Evolutionary conservation across 2,888 invertebrate genomes (phyloP).

Genomic region (Notocelia uddmanniana): DNA sequence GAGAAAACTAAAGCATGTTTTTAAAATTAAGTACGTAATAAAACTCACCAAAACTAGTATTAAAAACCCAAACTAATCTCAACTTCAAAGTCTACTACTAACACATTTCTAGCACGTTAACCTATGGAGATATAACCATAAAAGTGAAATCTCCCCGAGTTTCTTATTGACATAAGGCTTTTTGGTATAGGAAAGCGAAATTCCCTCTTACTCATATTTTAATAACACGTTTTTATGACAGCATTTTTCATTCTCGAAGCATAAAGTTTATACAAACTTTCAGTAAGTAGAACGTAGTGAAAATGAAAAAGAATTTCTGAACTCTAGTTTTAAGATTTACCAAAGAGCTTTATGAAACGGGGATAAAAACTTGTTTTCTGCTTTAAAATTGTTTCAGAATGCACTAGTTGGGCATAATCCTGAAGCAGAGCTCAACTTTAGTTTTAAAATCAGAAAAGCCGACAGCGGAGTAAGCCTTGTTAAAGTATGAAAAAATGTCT

Average conservation of each 20-base stretch:
- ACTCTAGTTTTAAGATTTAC: conserved; percentile 38
- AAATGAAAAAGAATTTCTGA: conserved; percentile 39
- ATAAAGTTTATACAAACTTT: conserved; percentile 41
- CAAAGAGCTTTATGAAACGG: conserved; percentile 28
- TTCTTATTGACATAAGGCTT: too few relatives aligned
- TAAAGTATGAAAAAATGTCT: background rate
- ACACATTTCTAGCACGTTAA: background rate
- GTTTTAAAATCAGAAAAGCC: conserved; percentile 66
- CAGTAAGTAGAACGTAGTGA: conserved; percentile 35
- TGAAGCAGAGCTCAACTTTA: conserved; percentile 53
- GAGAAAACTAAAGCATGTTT: too few relatives aligned
- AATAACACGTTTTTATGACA: conserved; percentile 36
- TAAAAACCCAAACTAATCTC: background rate
- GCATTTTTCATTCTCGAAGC: conserved; percentile 30
- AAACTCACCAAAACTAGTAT: background rate
- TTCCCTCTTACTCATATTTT: conserved; percentile 21
- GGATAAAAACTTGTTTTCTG: conserved; percentile 34
- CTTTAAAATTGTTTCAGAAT: conserved; percentile 70
- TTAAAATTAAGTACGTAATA: too few relatives aligned
- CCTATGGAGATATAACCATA: too few relatives aligned
- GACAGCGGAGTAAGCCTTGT: conserved; percentile 55
- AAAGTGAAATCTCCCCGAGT: too few relatives aligned
- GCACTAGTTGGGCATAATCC: conserved; percentile 67
- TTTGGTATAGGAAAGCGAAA: too few relatives aligned
- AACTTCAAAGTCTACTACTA: conserved; percentile 3